Percentiles rank a stretch among this genome's conserved stretches.
These are phyloP conservation scores for Oscheius sp. DNA, from an alignment of 2,888 invertebrate species.

Conservation along the genomic window DNA sequence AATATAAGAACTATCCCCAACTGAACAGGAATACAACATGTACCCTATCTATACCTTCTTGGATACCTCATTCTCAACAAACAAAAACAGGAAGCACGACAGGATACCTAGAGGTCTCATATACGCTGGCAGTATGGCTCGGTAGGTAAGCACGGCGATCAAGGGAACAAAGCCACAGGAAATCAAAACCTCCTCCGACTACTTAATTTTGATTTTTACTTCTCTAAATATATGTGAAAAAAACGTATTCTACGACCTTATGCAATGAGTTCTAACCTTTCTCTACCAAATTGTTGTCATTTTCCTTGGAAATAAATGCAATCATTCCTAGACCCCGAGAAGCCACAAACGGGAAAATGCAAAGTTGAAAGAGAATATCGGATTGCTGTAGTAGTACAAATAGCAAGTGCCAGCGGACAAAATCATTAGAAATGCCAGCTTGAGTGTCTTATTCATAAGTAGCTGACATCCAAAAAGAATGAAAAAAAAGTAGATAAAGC, in stretches of 20 bases:
- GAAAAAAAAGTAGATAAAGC: no score
- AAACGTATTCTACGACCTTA: no score
- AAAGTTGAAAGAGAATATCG: constrained; percentile 16
- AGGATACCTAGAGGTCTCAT: constrained; percentile 6
- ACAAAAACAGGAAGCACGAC: neutral
- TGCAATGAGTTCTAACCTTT: no score
- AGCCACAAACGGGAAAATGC: neutral
- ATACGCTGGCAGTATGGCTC: neutral
- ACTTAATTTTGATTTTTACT: no score
- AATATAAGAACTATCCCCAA: no score
- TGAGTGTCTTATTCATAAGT: neutral
- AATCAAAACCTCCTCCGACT: neutral
- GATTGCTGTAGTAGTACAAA: constrained; percentile 10
- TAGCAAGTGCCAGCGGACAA: neutral
- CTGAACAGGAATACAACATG: no score
- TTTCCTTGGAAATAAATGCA: neutral
- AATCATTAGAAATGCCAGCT: neutral
- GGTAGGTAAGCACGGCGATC: neutral
- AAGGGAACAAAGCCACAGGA: neutral
- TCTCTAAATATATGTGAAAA: no score
- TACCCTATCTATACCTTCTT: neutral
- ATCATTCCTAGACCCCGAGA: constrained; percentile 16
- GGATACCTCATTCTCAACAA: neutral
- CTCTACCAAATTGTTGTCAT: no score
- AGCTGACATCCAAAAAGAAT: neutral